Evolutionary conservation across 2,113 vertebrate species (phyloP), one percentile per base, ranked within the genome.

Genomic region (Mystacornis crossleyi): DNA sequence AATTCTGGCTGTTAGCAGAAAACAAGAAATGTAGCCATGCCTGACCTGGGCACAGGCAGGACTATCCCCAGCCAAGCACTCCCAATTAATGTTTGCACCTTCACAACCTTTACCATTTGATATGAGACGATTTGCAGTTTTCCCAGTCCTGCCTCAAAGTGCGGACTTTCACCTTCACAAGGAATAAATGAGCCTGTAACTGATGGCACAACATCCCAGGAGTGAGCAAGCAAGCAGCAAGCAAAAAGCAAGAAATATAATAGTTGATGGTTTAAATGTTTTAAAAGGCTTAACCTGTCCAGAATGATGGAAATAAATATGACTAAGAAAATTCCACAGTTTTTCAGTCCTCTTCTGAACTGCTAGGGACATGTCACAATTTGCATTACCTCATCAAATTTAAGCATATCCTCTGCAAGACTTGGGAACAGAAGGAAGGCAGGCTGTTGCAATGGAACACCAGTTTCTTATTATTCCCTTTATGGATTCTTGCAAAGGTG

Each of bases 141-240:
- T 74, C 20, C 4, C 12, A 42, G 34, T 14, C 36, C 78, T 6
- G 2, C 38, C 55, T 81, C 69, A 51, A 31, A 79, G 15, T 40
- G 34, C 21, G 42, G 67, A 28, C 70, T 74, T 47, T 75, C 73
- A 74, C 43, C 51, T 64, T 34, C 51, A 12, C 10, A 25, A 9
- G 23, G 64, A 73, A 85, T 34, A 86, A 83, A 80, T 47, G 36
- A 96, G 61, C 61, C 66, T 60, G 69, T 95, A 95, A 96, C 31
- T 91, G 72, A 91, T 84, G 26, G 48, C 3, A 16, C 89, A 47
- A 48, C 77, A 80, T 62, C 50, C 54, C 54, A 65, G 93, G 26
- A 94, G 48, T 26, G 75, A 83, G 60, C 6, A 86, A 93, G 58
- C 58, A 72, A 96, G 42, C 40, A 25, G 36, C 43, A 14, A 69